Conservation (phyloP, 2,888 invertebrate species). For the Parascotia fuliginaria region DNA sequence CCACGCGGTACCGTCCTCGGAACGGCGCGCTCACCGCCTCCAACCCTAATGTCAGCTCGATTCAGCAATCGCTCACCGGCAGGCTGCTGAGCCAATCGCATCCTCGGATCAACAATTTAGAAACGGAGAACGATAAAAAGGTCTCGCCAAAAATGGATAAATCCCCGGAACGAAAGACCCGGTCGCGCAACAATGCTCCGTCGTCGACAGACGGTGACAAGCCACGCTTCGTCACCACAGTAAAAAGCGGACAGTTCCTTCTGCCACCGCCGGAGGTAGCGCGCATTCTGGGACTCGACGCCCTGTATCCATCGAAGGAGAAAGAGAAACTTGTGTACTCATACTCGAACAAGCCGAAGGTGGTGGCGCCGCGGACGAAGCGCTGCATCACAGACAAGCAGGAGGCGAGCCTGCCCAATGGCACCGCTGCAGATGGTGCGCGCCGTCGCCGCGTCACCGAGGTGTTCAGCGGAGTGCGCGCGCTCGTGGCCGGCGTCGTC, state of each 20-base stretch:
- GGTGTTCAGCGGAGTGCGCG: conserved; percentile 60
- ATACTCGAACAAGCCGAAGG: conserved; percentile 88
- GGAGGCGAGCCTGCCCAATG: conserved; percentile 31
- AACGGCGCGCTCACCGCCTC: conserved; percentile 61
- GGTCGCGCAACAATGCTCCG: conserved; percentile 43
- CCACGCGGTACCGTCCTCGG: conserved; percentile 58
- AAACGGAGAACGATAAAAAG: conserved; percentile 45
- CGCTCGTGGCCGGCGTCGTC: conserved; percentile 65
- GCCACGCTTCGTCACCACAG: conserved; percentile 92
- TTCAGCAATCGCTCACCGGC: conserved; percentile 28
- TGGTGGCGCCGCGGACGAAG: conserved; percentile 64
- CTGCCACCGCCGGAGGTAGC: conserved; percentile 91
- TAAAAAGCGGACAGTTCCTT: conserved; percentile 91
- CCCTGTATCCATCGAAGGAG: conserved; percentile 65
- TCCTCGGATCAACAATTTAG: conserved; percentile 59
- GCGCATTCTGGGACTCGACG: conserved; percentile 85
- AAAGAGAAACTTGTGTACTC: conserved; percentile 85
- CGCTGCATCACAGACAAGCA: conserved; percentile 46
- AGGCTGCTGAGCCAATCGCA: conserved; percentile 60
- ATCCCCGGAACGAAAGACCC: conserved; percentile 51
- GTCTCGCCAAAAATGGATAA: conserved; percentile 52
- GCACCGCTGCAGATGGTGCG: conserved; percentile 17
- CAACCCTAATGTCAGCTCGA: conserved; percentile 87
- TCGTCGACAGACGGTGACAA: conserved; percentile 55
- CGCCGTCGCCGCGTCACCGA: conserved; percentile 53